Base-by-base conservation (phyloP, 1,140 invertebrate genomes). In the Thaumatotibia leucotreta region DNA sequence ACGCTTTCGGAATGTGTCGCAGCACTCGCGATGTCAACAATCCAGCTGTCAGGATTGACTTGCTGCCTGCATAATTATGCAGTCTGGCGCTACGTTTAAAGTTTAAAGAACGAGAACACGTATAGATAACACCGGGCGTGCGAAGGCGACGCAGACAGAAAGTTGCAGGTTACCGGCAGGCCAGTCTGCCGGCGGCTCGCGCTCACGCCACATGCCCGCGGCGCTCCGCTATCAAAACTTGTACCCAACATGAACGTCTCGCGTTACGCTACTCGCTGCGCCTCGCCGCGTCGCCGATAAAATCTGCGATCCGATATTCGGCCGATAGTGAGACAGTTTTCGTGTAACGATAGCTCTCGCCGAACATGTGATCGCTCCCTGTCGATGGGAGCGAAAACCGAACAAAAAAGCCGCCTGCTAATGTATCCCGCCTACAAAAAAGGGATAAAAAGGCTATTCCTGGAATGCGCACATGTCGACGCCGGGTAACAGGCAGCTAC, bases 401-500 rank as follows among this genome's bases (percentile, higher is more conserved):
- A 82, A 76, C 73, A 77, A 77, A 79, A 82, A 77, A 77, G 74
- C 73, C 68, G 76, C 71, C 77, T 75, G 80, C 79, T 79, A 75
- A 83, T 86, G 83, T 83, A 76, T 80, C 82, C 74, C 80, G 70
- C 72, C 68, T 76, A 80, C 80, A 82, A 83, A 85, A 88, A 86
- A 83, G 79, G 80, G 78, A 84, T 82, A 84, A 83, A 89, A 82
- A 81, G 79, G 74, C 73, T 83, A 86, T 83, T 86, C 82, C 75
- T 83, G 88, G 85, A 88, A 88, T 86, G 88, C 80, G 76, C 86
- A 84, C 82, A 82, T 85, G 79, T 79, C 79, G 78, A 80, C 75
- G 77, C 72, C 78, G 79, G 77, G 76, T 80, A 77, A 80, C 70
- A 69, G 79, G 81, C 75, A 67, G 75, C 72, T 79, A 73, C 76